Percentiles rank a stretch among this genome's conserved stretches.
Evolutionary conservation across 1,140 invertebrate genomes (phyloP).

Genomic region (Diuraphis noxia): DNA sequence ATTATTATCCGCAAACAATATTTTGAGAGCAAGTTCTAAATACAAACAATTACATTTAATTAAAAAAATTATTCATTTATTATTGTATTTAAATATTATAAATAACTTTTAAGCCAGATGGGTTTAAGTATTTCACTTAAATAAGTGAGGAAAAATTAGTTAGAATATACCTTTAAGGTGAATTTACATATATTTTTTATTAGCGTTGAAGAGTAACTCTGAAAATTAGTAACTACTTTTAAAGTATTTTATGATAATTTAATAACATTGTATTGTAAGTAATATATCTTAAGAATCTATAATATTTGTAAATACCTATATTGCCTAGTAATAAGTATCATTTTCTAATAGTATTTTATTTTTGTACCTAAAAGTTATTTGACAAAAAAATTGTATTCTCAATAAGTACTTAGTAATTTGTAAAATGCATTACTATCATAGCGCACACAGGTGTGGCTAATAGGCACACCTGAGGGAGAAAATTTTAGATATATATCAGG

Average conservation of each 20-base stretch:
- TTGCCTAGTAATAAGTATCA: neutral
- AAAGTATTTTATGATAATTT: too few species aligned
- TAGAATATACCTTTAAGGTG: neutral
- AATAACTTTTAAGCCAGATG: neutral
- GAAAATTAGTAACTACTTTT: neutral
- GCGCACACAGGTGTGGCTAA: too few species aligned
- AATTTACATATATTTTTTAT: neutral
- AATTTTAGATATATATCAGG: too few species aligned
- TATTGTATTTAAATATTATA: neutral
- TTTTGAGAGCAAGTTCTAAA: constrained; percentile 5
- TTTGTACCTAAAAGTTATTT: neutral
- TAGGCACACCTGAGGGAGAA: too few species aligned
- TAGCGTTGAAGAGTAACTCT: neutral
- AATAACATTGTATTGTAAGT: too few species aligned
- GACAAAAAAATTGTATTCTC: neutral
- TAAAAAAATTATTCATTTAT: neutral
- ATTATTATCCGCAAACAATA: neutral
- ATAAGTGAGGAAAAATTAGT: neutral
- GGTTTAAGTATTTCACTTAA: neutral
- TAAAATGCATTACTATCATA: too few species aligned
- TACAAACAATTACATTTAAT: neutral
- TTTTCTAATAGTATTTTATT: neutral
- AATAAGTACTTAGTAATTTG: too few species aligned
- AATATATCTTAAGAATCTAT: neutral
- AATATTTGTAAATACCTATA: neutral